A percentile compares a stretch with the other conserved stretches of the same genome.
Conservation (phyloP, 2,888 invertebrate species). For the Pelosia muscerda region DNA sequence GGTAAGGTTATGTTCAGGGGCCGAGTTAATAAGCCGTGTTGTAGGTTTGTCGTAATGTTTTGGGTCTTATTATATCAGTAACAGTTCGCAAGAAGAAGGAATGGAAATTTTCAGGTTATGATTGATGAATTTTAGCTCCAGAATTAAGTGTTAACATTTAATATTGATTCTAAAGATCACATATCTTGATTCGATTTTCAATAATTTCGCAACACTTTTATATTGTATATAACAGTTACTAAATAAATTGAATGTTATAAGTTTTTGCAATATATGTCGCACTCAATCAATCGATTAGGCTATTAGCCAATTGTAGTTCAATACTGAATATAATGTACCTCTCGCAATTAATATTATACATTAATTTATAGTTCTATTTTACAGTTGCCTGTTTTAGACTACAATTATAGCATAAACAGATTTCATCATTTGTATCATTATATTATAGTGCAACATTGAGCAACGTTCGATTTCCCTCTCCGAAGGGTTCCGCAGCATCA, state of each 20-base stretch:
- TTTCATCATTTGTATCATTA: background rate
- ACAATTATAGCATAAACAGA: background rate
- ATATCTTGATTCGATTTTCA: too few relatives aligned
- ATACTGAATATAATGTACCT: too few relatives aligned
- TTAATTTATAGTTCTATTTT: background rate
- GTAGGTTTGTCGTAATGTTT: constrained; percentile 36
- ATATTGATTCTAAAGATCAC: too few relatives aligned
- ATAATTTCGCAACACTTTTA: too few relatives aligned
- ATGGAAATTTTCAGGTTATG: too few relatives aligned
- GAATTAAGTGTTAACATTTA: too few relatives aligned
- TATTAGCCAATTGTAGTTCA: too few relatives aligned
- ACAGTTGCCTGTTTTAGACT: background rate
- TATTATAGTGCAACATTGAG: constrained; percentile 24
- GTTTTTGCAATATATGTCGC: too few relatives aligned
- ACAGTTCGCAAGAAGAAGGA: background rate
- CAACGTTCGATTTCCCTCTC: constrained; percentile 34
- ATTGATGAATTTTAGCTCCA: too few relatives aligned
- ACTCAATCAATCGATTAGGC: too few relatives aligned
- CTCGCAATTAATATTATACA: background rate
- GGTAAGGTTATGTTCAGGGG: constrained; percentile 72
- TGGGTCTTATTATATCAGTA: background rate
- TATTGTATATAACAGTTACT: too few relatives aligned
- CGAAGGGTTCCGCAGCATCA: constrained; percentile 37
- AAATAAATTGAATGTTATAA: too few relatives aligned
- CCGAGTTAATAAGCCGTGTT: constrained; percentile 53